phyloP scores from a whole-genome alignment of 2,888 invertebrate genomes.

The Gari tellinella region DNA sequence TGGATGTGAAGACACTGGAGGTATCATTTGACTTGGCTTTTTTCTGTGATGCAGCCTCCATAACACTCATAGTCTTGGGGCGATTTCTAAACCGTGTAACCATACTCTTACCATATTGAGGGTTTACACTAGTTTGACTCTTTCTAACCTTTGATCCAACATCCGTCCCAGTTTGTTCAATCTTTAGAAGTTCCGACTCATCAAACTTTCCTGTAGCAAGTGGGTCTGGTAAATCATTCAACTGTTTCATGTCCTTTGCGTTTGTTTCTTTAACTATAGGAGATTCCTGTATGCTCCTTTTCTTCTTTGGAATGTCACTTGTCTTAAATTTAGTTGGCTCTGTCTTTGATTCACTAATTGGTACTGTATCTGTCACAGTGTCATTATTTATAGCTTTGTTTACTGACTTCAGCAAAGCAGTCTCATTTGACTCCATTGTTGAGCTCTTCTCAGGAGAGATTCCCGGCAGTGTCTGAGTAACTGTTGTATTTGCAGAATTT shows the following conservation, averaged over 20 bases:
- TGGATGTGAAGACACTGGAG: background rate
- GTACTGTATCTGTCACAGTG: background rate
- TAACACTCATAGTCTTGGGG: conserved; percentile 35
- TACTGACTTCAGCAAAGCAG: too few species aligned
- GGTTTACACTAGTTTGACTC: background rate
- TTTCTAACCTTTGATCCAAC: background rate
- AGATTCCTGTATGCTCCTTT: background rate
- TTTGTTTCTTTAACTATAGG: background rate
- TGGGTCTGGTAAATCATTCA: conserved; percentile 43
- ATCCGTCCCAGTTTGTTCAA: background rate
- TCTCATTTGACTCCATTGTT: too few species aligned
- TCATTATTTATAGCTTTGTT: background rate
- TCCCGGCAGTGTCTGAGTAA: too few species aligned
- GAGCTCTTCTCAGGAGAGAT: too few species aligned
- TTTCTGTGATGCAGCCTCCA: conserved; percentile 44
- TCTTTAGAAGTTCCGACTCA: conserved; percentile 43
- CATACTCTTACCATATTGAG: conserved; percentile 15
- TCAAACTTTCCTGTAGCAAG: conserved; percentile 50
- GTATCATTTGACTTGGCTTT: conserved; percentile 44
- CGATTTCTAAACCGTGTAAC: conserved; percentile 32
- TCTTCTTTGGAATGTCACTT: background rate
- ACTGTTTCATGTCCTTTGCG: background rate
- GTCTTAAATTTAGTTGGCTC: background rate
- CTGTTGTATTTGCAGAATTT: too few species aligned
- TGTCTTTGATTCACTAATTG: background rate